These are phyloP conservation scores for Morpho deidamia DNA, from an alignment of 2,888 invertebrate genomes.

Conservation along the genomic window DNA sequence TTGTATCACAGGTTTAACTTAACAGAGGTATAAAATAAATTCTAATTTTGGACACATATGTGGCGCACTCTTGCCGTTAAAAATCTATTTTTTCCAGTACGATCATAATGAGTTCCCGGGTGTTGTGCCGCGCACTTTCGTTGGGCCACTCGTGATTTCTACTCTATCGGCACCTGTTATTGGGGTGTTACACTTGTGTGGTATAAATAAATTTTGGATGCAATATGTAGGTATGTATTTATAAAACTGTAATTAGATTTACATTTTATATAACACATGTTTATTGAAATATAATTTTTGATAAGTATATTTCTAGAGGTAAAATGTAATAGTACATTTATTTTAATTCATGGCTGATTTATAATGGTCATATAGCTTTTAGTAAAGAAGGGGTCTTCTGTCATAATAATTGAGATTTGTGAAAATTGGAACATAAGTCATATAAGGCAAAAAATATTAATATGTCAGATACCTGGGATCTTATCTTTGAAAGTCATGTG, in stretches of 20 bases:
- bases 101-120: slow-evolving; percentile 99
- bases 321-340: no score
- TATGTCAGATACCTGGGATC: no score
- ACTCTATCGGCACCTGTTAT: slow-evolving; percentile 87
- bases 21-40: slow-evolving; percentile 82
- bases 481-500: no score
- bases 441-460: no score
- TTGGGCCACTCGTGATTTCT: slow-evolving; percentile 93
- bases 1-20: slow-evolving; percentile 92
- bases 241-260: background rate
- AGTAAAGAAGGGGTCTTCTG: no score
- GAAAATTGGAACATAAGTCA: no score
- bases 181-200: slow-evolving; percentile 80
- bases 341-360: no score
- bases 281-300: no score
- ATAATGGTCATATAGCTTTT: no score
- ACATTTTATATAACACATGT: no score
- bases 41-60: slow-evolving; percentile 69
- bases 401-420: no score
- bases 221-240: slow-evolving; percentile 89
- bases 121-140: slow-evolving; percentile 97
- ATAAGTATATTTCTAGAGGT: no score
- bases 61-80: slow-evolving; percentile 32
- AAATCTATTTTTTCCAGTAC: slow-evolving; percentile 81
- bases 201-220: slow-evolving; percentile 89